Base-by-base conservation (phyloP, 2,113 vertebrate genomes). In the Spheniscus mendiculus region DNA sequence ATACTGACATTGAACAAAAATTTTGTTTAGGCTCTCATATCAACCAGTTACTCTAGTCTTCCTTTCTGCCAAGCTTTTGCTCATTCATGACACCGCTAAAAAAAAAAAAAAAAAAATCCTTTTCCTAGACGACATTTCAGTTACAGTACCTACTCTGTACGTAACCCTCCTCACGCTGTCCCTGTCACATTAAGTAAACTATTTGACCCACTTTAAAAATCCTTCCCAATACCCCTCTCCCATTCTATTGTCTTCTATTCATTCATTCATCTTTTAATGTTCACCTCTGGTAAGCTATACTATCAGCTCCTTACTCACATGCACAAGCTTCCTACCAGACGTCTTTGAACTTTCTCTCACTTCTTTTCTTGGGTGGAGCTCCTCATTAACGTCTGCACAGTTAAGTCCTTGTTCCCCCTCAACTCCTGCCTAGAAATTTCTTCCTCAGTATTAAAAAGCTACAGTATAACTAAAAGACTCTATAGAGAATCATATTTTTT, bases 1-100 rank as follows among this genome's bases (percentile, higher is more conserved):
- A 36, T 15, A 66, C 7, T 50, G 53, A 66, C 34, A 92, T 0
- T 0, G 0, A 83, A 59, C 5, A 40, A 18, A 63, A 8, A 42
- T 44, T 77, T 82, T 40, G 17, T 44, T 59, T 34, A 61, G 19
- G 52, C 23, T 95, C 52, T 69, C 55, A 82, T 34, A 47, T 65
- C 74, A 73, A 67, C 4, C 29, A 55, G 53, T 53, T 93, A 49
- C 18, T 55, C 59, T 40, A n/a, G 12, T 29, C 40, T 61, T 70
- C 45, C 55, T 73, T 69, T 44, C 83, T 73, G 52, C 10, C 49
- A 77, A 86, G 52, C 18, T 82, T 78, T 67, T 63, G 61, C 34
- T 92, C n/a, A 11, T 62, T 38, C 45, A 53, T 30, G 23, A 82
- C 42, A 34, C 16, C 13, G 50, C 20, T 83, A 29, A 9, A 49